Percentiles rank a stretch among this genome's conserved stretches.
Conservation (phyloP, 2,797 vertebrate species). For the Psittacula derbiana region DNA sequence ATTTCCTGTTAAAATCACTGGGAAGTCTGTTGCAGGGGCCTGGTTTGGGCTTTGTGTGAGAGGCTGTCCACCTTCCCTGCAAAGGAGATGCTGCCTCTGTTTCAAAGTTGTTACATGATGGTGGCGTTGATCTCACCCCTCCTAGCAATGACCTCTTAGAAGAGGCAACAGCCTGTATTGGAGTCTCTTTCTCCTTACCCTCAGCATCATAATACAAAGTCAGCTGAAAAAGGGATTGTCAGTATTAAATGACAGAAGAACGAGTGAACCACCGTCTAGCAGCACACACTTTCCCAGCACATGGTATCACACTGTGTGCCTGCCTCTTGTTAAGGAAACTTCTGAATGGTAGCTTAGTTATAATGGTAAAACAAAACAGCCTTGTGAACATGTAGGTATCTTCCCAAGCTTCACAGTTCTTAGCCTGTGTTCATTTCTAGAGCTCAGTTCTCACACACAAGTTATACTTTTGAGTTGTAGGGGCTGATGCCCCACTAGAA, state of each 20-base stretch:
- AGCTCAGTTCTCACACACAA: neutral
- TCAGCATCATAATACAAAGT: neutral
- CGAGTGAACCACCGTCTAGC: neutral
- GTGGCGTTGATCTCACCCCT: neutral
- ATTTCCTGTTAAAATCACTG: neutral
- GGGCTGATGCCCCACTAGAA: neutral
- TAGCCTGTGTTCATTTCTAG: neutral
- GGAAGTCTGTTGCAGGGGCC: neutral
- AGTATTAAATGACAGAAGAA: neutral
- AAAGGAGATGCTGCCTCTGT: neutral
- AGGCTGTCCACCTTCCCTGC: neutral
- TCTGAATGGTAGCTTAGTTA: neutral
- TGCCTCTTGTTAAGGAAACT: neutral
- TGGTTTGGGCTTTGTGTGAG: neutral
- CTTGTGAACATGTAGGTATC: neutral
- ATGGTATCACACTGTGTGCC: fast-evolving
- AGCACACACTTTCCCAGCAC: neutral
- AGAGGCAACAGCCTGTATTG: neutral
- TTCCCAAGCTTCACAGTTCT: neutral
- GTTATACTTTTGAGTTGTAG: neutral
- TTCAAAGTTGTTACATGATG: neutral
- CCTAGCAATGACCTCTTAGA: neutral
- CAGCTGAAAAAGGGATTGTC: neutral
- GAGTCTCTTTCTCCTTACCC: neutral
- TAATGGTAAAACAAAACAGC: neutral